A percentile compares a stretch with the other conserved stretches of the same genome.
phyloP scores from a whole-genome alignment of 2,888 invertebrate genomes.

The Ochropacha duplaris region DNA sequence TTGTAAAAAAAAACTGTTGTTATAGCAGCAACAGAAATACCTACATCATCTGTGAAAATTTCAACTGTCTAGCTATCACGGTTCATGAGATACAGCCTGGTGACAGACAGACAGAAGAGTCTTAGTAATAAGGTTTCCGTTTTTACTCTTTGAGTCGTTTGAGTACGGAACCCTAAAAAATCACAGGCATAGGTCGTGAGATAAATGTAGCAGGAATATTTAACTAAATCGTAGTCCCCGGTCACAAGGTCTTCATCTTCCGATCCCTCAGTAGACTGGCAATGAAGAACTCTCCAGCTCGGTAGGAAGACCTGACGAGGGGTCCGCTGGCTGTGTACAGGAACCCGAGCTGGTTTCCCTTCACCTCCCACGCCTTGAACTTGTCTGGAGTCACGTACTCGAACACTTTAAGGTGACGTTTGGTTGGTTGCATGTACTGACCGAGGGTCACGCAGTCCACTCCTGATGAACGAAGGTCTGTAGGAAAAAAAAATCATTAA shows the following conservation, averaged over 20 bases:
- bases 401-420: slow-evolving; percentile 94
- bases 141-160: too few species aligned
- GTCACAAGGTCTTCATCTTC: slow-evolving; percentile 66
- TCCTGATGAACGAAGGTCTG: slow-evolving; percentile 90
- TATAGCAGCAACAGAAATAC: too few species aligned
- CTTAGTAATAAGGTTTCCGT: too few species aligned
- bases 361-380: slow-evolving; percentile 92
- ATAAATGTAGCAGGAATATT: too few species aligned
- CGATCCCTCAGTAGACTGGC: slow-evolving; percentile 89
- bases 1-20: too few species aligned
- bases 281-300: slow-evolving; percentile 98
- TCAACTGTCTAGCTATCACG: too few species aligned
- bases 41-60: too few species aligned
- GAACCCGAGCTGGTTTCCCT: slow-evolving; percentile 94
- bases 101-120: too few species aligned
- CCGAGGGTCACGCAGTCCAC: slow-evolving; percentile 99
- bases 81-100: too few species aligned
- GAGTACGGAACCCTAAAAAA: too few species aligned
- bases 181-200: too few species aligned
- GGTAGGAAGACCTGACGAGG: slow-evolving; percentile 97
- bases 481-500: slow-evolving; percentile 9
- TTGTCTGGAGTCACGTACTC: slow-evolving; percentile 99
- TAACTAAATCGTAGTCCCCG: not conserved
- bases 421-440: slow-evolving; percentile 99
- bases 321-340: slow-evolving; percentile 99